These are phyloP conservation scores for Centropyge bicolor DNA, from an alignment of 2,797 vertebrate species.

Conservation along the genomic window DNA sequence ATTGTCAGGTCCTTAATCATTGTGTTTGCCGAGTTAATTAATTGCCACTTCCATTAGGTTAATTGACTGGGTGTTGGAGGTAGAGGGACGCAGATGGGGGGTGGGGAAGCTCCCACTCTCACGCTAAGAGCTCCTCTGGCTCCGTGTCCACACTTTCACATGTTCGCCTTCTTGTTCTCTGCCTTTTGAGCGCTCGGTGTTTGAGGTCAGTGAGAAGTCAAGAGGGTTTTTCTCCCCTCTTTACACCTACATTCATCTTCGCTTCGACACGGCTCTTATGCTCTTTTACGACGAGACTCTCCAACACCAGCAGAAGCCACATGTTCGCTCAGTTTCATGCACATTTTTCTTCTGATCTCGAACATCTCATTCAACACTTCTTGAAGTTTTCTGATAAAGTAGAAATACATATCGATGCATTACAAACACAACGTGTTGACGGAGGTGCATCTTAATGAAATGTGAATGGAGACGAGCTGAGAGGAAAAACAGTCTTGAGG, in stretches of 20 bases:
- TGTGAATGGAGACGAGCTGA: slow-evolving; percentile 24
- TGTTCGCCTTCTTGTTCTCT: neutral
- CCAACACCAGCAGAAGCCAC: neutral
- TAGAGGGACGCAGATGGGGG: slow-evolving; percentile 56
- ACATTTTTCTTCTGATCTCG: neutral
- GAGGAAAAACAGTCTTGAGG: slow-evolving; percentile 21
- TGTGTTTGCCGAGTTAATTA: slow-evolving; percentile 77
- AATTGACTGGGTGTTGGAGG: slow-evolving; percentile 74
- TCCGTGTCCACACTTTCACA: neutral
- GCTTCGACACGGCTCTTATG: neutral
- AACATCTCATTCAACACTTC: neutral
- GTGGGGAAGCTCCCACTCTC: slow-evolving; percentile 5
- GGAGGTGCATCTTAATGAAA: slow-evolving; percentile 12
- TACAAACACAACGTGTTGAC: neutral
- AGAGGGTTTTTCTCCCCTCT: neutral
- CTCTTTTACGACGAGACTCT: neutral
- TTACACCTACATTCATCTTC: neutral
- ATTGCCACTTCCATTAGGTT: slow-evolving; percentile 82
- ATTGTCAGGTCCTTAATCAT: slow-evolving; percentile 77
- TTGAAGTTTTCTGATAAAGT: neutral
- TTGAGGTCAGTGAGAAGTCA: slow-evolving; percentile 26
- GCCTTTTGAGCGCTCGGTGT: neutral
- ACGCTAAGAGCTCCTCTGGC: slow-evolving; percentile 45
- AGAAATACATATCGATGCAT: neutral
- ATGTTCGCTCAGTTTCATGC: neutral